Evolutionary conservation across 2,113 vertebrate species (phyloP).

Genomic region (Oreochromis niloticus): DNA sequence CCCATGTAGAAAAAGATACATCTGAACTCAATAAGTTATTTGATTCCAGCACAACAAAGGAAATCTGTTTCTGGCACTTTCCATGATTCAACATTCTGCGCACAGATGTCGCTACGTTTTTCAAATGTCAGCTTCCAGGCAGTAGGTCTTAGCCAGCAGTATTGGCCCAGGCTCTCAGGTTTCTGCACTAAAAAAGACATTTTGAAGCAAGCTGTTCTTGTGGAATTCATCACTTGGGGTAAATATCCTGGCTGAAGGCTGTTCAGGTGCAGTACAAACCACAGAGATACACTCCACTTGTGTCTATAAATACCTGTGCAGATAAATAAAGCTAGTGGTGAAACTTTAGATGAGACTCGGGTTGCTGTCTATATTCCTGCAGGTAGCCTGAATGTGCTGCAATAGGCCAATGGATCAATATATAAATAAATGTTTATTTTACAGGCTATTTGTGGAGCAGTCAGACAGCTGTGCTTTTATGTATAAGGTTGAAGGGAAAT

Average conservation of each 20-base stretch:
- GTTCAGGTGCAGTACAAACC: constrained; percentile 43
- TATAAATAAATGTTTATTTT: constrained; percentile 18
- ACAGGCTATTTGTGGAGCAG: constrained; percentile 34
- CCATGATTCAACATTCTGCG: not conserved
- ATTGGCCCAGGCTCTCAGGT: constrained; percentile 35
- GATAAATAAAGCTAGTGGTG: constrained; percentile 57
- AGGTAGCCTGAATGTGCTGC: constrained; percentile 26
- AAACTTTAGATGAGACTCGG: constrained; percentile 18
- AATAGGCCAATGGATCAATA: not conserved
- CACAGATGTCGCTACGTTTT: constrained; percentile 50
- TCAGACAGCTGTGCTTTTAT: constrained; percentile 34
- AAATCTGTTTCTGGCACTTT: not conserved
- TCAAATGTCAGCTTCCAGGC: constrained; percentile 13
- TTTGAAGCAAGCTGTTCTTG: constrained; percentile 17
- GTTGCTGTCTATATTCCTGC: constrained; percentile 15
- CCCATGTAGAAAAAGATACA: not conserved
- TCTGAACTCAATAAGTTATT: not conserved
- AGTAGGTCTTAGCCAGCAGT: constrained; percentile 40
- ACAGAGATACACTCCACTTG: constrained; percentile 32
- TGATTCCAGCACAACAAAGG: not conserved
- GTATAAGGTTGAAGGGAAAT: constrained; percentile 14
- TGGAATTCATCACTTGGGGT: constrained; percentile 53
- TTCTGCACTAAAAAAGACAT: constrained; percentile 43
- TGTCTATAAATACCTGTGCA: constrained; percentile 47
- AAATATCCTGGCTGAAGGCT: constrained; percentile 17